Percentiles rank a stretch among this genome's conserved stretches.
These are phyloP conservation scores for Melanostigma gelatinosum DNA, from an alignment of 2,113 vertebrate genomes.

Conservation along the genomic window DNA sequence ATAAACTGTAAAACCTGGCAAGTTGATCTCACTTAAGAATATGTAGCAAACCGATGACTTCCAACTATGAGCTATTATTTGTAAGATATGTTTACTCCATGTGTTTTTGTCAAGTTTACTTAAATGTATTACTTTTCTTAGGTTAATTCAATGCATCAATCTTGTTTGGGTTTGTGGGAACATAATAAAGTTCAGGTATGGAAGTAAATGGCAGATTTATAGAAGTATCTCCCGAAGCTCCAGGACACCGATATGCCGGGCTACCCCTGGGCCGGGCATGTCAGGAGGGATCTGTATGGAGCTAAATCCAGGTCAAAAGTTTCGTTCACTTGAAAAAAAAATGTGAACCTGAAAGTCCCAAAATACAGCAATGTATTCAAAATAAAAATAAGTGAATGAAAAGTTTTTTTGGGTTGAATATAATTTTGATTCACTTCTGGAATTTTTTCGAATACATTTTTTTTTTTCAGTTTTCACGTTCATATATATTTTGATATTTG, in stretches of 20 bases:
- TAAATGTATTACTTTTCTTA: neutral
- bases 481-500: too few species aligned
- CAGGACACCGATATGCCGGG: neutral
- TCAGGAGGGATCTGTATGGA: conserved; percentile 26
- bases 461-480: too few species aligned
- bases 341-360: too few species aligned
- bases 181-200: neutral
- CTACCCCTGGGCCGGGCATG: neutral
- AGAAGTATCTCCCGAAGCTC: neutral
- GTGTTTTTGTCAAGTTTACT: neutral
- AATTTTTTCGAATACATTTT: too few species aligned
- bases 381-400: too few species aligned
- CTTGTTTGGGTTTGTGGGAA: neutral
- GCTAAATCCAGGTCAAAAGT: too few species aligned
- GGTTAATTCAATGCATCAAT: neutral
- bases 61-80: neutral
- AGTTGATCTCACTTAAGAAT: neutral
- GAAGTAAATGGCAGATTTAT: neutral
- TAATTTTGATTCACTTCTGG: too few species aligned
- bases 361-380: too few species aligned
- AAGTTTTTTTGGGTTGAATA: too few species aligned
- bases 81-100: neutral
- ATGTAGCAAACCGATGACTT: neutral
- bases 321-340: too few species aligned
- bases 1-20: neutral